A percentile compares a stretch with the other conserved stretches of the same genome.
phyloP scores from a whole-genome alignment of 2,797 vertebrate genomes.

The Centroberyx gerrardi region DNA sequence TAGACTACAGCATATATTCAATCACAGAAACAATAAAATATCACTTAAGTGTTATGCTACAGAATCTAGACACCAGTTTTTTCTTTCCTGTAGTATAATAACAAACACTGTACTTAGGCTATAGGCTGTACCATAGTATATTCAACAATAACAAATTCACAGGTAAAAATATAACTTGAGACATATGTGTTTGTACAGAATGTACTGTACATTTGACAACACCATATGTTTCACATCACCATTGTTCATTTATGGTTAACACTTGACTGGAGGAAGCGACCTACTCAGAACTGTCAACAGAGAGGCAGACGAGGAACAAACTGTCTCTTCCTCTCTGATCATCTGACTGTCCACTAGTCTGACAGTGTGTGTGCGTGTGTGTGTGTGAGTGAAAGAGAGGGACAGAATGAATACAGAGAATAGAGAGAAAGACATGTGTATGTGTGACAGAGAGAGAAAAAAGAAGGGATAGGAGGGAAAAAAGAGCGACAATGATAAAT shows the following conservation, averaged over 20 bases:
- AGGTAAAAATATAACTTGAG: not conserved
- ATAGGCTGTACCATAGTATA: too few relatives aligned
- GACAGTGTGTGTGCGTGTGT: constrained; percentile 7
- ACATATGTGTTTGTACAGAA: not conserved
- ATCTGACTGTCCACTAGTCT: not conserved
- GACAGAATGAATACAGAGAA: too few relatives aligned
- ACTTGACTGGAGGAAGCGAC: constrained; percentile 45
- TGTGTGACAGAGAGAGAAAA: too few relatives aligned
- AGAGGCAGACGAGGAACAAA: constrained; percentile 53
- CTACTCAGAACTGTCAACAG: constrained; percentile 36
- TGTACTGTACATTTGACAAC: not conserved
- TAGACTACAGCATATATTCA: too few relatives aligned
- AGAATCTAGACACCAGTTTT: not conserved
- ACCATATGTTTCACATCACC: constrained; percentile 9
- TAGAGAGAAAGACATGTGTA: too few relatives aligned
- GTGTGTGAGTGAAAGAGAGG: not conserved
- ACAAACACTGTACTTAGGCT: not conserved
- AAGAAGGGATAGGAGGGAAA: too few relatives aligned
- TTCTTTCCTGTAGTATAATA: not conserved
- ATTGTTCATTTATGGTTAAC: constrained; percentile 1
- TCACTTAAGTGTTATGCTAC: too few relatives aligned
- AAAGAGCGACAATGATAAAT: too few relatives aligned
- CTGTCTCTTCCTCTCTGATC: constrained; percentile 44
- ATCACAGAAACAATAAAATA: too few relatives aligned
- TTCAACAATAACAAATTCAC: not conserved